Base-by-base conservation (phyloP, 2,888 invertebrate genomes). In the Calliopum simillimum region DNA sequence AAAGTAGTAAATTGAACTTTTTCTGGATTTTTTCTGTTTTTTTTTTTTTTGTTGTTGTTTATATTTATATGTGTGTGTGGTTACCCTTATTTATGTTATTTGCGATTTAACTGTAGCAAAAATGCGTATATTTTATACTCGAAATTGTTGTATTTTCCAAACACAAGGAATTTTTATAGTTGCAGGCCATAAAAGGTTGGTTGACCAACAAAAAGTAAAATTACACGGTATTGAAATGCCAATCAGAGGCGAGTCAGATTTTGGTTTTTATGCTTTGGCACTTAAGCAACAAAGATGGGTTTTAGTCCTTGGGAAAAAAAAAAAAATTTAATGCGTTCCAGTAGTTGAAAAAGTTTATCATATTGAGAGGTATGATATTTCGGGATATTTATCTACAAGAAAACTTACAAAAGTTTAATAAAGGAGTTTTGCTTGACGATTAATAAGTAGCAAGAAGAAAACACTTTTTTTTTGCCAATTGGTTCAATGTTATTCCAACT, bases 1-100 rank as follows among this genome's bases (percentile, higher is more conserved):
- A 81, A 82, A 81, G 81, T 81, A 81, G 82, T 80, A 82, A 82
- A 81, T 82, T 80, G 80, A 80, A 82, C 78, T 79, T 81, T 81
- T 76, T 72, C 69, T 41, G 23, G 43, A 55, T 25, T 56, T 47
- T 71, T 69, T 71, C 56, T 71, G 68, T 68, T 74, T 71, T 51
- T 49, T 51, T 56, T 47, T 78, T 76, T 81, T 76, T 56, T 33
- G 13, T 11, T 62, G 44, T 53, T 55, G 19, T 43, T 19, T 61
- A 13, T 53, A 13, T n/a, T n/a, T n/a, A n/a, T n/a, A n/a, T 53
- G 2, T 49, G 51, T 43, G 14, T 41, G n/a, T 58, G 46, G 46
- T 47, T 64, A 23, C 58, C 33, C 33, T 68, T 62, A 62, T 62
- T 68, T 53, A 62, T 69, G 19, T 21, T 64, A 14, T 49, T 69